Conservation (phyloP, 2,888 invertebrate genomes). For the Brachyopa scutellaris region DNA sequence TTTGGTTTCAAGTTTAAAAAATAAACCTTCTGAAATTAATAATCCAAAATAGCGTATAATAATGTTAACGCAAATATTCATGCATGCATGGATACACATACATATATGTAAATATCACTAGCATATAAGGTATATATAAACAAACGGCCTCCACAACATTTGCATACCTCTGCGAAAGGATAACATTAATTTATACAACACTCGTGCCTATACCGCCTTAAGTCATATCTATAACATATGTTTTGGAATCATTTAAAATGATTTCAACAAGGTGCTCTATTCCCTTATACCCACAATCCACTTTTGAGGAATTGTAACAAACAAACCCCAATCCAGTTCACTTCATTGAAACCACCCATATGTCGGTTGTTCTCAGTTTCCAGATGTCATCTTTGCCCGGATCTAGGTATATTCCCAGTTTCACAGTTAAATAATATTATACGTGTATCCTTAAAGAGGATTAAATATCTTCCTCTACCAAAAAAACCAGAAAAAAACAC, state of each 20-base stretch:
- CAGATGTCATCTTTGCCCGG: conserved; percentile 13
- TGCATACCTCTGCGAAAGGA: background rate
- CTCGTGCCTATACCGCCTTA: background rate
- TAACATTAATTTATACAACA: conserved; percentile 3
- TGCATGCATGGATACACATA: no score
- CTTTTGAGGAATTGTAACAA: conserved; percentile 3
- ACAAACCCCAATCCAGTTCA: conserved; percentile 17
- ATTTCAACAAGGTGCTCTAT: conserved; percentile 9
- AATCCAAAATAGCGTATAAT: no score
- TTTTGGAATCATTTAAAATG: background rate
- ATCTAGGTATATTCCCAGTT: background rate
- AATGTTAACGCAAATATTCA: no score
- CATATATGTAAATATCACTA: no score
- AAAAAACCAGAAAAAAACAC: no score
- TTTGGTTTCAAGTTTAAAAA: no score
- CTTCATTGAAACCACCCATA: background rate
- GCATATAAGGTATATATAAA: no score
- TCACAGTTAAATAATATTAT: background rate
- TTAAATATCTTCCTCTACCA: no score
- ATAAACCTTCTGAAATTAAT: no score
- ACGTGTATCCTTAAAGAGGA: conserved; percentile 9
- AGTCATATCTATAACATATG: conserved; percentile 1
- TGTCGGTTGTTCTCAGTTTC: background rate
- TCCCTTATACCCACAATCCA: background rate
- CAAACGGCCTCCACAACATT: no score